phyloP scores from a whole-genome alignment of 2,797 vertebrate species.

The Ciconia nigra region DNA sequence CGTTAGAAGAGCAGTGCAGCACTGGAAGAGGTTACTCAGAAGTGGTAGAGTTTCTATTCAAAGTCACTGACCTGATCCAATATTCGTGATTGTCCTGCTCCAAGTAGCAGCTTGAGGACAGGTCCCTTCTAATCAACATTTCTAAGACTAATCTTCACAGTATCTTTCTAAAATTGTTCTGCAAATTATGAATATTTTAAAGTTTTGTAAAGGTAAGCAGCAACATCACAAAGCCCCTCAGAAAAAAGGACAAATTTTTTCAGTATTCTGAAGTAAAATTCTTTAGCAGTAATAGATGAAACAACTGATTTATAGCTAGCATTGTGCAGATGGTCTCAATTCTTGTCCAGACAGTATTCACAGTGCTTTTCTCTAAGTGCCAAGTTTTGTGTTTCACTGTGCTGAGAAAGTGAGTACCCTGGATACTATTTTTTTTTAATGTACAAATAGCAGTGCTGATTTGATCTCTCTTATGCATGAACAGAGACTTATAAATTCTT shows the following conservation, averaged over 20 bases:
- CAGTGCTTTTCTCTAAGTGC: background rate
- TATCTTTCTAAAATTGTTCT: background rate
- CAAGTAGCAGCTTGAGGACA: background rate
- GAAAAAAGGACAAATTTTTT: background rate
- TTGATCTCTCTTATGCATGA: background rate
- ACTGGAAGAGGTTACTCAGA: background rate
- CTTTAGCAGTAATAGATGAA: background rate
- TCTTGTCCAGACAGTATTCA: background rate
- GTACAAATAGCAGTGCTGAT: background rate
- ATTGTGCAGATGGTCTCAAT: background rate
- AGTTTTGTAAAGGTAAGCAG: background rate
- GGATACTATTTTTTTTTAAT: background rate
- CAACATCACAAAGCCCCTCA: background rate
- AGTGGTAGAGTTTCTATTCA: background rate
- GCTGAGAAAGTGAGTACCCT: background rate
- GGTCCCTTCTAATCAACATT: background rate
- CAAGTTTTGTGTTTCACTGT: background rate
- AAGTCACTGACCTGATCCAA: background rate
- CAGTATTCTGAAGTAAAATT: background rate
- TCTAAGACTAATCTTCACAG: background rate
- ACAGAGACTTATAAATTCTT: background rate
- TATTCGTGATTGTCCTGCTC: background rate
- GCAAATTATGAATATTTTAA: background rate
- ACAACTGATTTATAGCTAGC: background rate
- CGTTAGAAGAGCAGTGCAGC: background rate